Evolutionary conservation across 2,797 vertebrate species (phyloP), one percentile per base, ranked within the genome.

Genomic region (Pteropus rufus): DNA sequence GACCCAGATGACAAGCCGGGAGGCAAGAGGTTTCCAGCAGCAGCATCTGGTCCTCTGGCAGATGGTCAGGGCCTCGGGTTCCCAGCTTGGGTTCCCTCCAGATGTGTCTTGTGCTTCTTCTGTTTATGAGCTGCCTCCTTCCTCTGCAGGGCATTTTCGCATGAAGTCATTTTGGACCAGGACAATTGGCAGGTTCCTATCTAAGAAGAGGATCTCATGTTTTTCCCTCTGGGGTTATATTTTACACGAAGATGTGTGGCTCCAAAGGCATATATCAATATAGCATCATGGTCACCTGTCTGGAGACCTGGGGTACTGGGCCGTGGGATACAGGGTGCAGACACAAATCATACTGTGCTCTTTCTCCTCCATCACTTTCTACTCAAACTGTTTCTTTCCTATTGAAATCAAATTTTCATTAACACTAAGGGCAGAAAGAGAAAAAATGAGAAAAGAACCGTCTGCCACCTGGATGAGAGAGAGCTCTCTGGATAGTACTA

Each of bases 11-110:
- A 95, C 56, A 95, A 96, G 95, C 73, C 64, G 46, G 88, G 90
- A 97, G 97, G 96, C 36, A 88, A 65, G 87, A 79, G 93, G 93
- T 91, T 96, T 96, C 94, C 95, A 97, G 93, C 82, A 98, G 95
- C 80, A 98, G 92, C 95, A 97, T 0, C 98, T 97, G 81, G 89
- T 89, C 90, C 60, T 94, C 92, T 96, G 96, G 97, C 97, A 97
- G 97, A 97, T 91, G 49, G 93, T 96, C 97, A 96, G 92, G 91
- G 70, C 94, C 73, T 97, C 46, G 1, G 39, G 79, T 89, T 96
- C 91, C 90, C 70, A 0, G 91, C 70, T 89, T 94, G 94, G 85
- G 84, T 69, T 97, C 83, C 46, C 92, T 97, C 96, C 97, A 96
- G 92, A 97, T 94, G 96, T 94, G 97, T 67, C 88, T 88, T 18